These are phyloP conservation scores for Mantis religiosa DNA, from an alignment of 2,888 invertebrate species.

Conservation along the genomic window DNA sequence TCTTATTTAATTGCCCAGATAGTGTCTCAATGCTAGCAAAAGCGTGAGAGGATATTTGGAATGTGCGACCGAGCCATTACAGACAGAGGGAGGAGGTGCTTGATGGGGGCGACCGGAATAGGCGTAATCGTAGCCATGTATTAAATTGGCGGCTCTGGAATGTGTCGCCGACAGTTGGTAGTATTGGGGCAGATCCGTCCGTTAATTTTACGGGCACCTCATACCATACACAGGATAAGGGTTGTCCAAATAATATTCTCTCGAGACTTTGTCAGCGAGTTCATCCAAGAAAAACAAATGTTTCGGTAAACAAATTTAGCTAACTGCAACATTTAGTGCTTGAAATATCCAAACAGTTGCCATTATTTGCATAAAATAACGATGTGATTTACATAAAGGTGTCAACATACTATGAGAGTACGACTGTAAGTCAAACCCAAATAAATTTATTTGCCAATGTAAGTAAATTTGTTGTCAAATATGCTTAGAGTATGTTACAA, in stretches of 20 bases:
- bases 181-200: not conserved
- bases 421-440: too few species aligned
- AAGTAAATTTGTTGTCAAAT: too few species aligned
- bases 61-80: not conserved
- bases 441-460: too few species aligned
- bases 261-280: not conserved
- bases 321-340: too few species aligned
- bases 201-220: not conserved
- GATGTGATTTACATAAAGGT: too few species aligned
- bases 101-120: not conserved
- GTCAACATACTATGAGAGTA: too few species aligned
- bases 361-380: too few species aligned
- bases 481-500: too few species aligned
- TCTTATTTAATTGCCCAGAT: not conserved
- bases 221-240: not conserved
- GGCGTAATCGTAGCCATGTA: not conserved
- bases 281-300: too few species aligned
- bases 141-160: not conserved
- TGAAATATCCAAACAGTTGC: too few species aligned
- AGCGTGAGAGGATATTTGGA: not conserved
- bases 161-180: not conserved
- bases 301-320: too few species aligned
- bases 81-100: not conserved
- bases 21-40: not conserved
- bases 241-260: not conserved